Percentiles rank a stretch among this genome's conserved stretches.
Conservation (phyloP, 2,113 vertebrate genomes). For the Microcebus tavaratra region DNA sequence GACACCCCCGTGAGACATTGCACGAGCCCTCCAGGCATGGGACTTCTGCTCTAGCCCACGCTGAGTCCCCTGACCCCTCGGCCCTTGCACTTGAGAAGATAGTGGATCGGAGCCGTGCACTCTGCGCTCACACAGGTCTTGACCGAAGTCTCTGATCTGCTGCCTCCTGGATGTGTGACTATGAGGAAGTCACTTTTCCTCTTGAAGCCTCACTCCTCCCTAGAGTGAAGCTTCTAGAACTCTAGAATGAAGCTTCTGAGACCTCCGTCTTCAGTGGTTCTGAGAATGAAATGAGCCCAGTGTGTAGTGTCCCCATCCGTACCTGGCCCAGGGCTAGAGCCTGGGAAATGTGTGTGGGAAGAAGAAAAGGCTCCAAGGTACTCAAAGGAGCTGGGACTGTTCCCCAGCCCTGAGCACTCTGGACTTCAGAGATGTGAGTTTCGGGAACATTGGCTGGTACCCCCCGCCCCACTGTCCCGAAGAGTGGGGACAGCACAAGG, state of each 20-base stretch:
- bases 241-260: neutral
- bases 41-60: neutral
- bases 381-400: neutral
- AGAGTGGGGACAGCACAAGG: neutral
- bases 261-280: neutral
- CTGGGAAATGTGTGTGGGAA: neutral
- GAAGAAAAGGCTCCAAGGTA: neutral
- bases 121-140: neutral
- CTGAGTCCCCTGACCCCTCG: neutral
- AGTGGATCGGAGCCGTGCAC: neutral
- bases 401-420: neutral
- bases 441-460: no score
- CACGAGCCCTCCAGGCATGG: neutral
- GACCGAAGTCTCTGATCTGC: neutral
- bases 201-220: neutral
- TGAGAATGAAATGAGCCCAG: neutral
- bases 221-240: neutral
- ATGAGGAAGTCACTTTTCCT: slow-evolving; percentile 19
- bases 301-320: neutral
- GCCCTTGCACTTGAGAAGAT: neutral
- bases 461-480: neutral
- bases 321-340: neutral
- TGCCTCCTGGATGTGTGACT: neutral
- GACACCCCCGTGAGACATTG: neutral
- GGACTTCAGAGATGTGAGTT: neutral